These are phyloP conservation scores for Urocitellus parryii DNA, from an alignment of 2,113 vertebrate genomes.

Conservation along the genomic window DNA sequence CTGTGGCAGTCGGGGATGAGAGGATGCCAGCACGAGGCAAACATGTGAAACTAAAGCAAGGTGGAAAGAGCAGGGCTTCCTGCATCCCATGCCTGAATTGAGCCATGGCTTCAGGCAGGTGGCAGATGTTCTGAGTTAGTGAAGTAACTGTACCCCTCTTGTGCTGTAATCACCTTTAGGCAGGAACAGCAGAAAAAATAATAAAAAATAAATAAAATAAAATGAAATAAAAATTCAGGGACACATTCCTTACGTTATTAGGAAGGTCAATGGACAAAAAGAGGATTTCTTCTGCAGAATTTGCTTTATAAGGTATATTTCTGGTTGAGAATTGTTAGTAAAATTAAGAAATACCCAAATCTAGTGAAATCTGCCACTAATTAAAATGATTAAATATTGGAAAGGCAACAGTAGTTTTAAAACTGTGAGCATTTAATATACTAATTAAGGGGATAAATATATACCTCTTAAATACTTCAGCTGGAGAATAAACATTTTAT, in stretches of 20 bases:
- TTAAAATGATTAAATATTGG: conserved; percentile 25
- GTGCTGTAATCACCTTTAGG: conserved; percentile 61
- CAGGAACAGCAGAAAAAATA: neutral
- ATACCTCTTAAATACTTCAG: neutral
- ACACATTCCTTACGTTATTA: neutral
- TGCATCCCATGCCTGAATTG: conserved; percentile 50
- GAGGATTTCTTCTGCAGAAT: neutral
- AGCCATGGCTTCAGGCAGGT: conserved; percentile 73
- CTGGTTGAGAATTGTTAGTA: neutral
- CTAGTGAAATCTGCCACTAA: neutral
- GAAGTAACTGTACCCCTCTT: conserved; percentile 52
- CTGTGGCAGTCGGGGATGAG: conserved; percentile 49
- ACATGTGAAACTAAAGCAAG: conserved; percentile 69
- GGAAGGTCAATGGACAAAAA: neutral
- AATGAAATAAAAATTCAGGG: neutral
- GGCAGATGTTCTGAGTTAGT: conserved; percentile 75
- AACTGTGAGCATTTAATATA: neutral
- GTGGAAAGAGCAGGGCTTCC: conserved; percentile 63
- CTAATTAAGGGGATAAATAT: neutral
- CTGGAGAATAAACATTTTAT: conserved; percentile 39
- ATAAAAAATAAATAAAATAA: neutral
- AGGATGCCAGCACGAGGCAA: conserved; percentile 60
- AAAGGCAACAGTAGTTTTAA: conserved; percentile 1
- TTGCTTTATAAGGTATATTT: neutral
- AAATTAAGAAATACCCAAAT: conserved; percentile 12